Conservation (phyloP, 2,888 invertebrate genomes). For the Drosophila phalerata region DNA sequence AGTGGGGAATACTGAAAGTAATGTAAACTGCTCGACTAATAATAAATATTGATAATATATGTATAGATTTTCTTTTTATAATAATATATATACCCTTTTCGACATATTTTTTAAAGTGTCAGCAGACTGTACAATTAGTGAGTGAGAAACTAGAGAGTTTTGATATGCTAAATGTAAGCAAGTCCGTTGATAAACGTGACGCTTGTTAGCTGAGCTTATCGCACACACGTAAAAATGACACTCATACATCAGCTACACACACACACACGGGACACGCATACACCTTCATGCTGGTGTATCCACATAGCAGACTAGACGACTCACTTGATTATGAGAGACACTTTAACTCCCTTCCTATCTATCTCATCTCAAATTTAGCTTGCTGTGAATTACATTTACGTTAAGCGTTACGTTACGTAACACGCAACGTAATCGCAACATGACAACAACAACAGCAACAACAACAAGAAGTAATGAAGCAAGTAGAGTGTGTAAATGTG, state of each 20-base stretch:
- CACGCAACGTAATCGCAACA: constrained; percentile 67
- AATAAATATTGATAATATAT: too few species aligned
- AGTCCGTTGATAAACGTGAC: constrained; percentile 55
- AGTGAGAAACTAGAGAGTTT: constrained; percentile 10
- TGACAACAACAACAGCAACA: constrained; percentile 18
- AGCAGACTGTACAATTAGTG: constrained; percentile 6
- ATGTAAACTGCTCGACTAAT: not conserved
- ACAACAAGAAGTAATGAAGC: constrained; percentile 9
- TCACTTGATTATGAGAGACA: constrained; percentile 66
- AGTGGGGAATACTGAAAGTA: not conserved
- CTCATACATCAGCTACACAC: constrained; percentile 66
- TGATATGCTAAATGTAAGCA: constrained; percentile 53
- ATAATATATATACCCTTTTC: not conserved
- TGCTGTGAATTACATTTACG: constrained; percentile 55
- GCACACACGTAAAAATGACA: constrained; percentile 70
- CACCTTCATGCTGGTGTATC: too few species aligned
- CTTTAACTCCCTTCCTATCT: constrained; percentile 1
- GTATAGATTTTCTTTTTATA: too few species aligned
- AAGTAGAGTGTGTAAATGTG: constrained; percentile 40
- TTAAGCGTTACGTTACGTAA: constrained; percentile 60
- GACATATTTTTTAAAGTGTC: not conserved
- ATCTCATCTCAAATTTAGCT: not conserved
- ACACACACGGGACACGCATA: constrained; percentile 8
- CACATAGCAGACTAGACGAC: constrained; percentile 50
- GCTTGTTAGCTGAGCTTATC: constrained; percentile 76